Conservation (phyloP, 1,140 invertebrate genomes). For the Atta colombica region DNA sequence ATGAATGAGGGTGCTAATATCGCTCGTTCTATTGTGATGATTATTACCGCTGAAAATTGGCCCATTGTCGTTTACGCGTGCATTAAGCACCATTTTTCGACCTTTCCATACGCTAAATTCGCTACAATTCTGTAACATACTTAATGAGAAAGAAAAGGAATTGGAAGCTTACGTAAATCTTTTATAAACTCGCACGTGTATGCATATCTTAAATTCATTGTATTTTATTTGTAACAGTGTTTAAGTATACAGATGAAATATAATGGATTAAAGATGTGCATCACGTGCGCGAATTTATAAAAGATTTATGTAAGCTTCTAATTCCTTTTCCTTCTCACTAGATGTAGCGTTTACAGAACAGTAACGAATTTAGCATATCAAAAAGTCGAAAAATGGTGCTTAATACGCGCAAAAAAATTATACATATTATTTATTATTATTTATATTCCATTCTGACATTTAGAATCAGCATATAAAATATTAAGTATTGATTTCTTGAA, state of each 20-base stretch:
- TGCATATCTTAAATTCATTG: not conserved
- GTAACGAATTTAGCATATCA: slow-evolving; percentile 11
- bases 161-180: not conserved
- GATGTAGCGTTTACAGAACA: not conserved
- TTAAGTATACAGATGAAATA: not conserved
- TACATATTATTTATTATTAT: not conserved
- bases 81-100: slow-evolving; percentile 13
- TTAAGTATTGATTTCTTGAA: not conserved
- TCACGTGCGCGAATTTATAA: not conserved
- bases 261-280: not conserved
- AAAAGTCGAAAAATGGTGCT: slow-evolving; percentile 11
- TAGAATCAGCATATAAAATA: not conserved
- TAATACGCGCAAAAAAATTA: not conserved
- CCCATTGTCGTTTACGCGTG: slow-evolving; percentile 40
- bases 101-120: slow-evolving; percentile 14
- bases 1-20: slow-evolving; percentile 58
- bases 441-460: not conserved
- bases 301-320: not conserved
- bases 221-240: not conserved
- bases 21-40: slow-evolving; percentile 60
- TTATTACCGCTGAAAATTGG: slow-evolving; percentile 65
- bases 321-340: not conserved
- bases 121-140: not conserved
- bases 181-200: not conserved
- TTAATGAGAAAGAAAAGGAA: not conserved